Conservation (phyloP, 2,888 invertebrate genomes). For the Teleiodes luculella region DNA sequence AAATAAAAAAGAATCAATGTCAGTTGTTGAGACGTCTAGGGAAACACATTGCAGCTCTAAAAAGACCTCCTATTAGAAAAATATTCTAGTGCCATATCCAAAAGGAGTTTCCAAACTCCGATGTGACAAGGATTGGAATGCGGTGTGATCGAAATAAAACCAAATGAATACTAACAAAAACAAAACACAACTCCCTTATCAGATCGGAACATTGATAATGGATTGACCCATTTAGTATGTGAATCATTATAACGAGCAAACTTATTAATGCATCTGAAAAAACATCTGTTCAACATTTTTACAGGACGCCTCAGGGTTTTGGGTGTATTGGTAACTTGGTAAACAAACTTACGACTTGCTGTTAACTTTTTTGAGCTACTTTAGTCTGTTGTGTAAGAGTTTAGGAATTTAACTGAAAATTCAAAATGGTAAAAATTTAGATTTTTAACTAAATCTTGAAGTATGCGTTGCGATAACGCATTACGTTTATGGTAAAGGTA, state of each 20-base stretch:
- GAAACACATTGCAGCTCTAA: background rate
- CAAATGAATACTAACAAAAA: constrained; percentile 50
- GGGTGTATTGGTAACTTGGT: constrained; percentile 17
- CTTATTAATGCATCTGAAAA: constrained; percentile 26
- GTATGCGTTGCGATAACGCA: constrained; percentile 16
- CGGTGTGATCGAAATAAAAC: constrained; percentile 49
- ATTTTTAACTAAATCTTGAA: constrained; percentile 10
- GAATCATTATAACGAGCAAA: constrained; percentile 52
- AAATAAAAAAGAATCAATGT: no score
- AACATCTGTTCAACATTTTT: background rate
- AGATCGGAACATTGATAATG: constrained; percentile 68
- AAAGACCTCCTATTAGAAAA: no score
- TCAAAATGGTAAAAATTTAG: constrained; percentile 10
- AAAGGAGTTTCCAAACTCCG: constrained; percentile 26
- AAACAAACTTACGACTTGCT: constrained; percentile 13
- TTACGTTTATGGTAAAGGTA: constrained; percentile 9
- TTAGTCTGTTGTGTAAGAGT: constrained; percentile 31
- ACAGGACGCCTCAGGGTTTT: background rate
- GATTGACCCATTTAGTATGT: constrained; percentile 71
- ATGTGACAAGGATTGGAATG: constrained; percentile 50
- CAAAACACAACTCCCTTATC: constrained; percentile 64
- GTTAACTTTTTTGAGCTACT: constrained; percentile 12
- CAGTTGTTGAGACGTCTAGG: background rate
- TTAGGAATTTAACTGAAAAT: constrained; percentile 17
- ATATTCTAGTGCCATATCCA: constrained; percentile 48